phyloP scores from a whole-genome alignment of 1,140 invertebrate genomes.

The Neodiprion lecontei region DNA sequence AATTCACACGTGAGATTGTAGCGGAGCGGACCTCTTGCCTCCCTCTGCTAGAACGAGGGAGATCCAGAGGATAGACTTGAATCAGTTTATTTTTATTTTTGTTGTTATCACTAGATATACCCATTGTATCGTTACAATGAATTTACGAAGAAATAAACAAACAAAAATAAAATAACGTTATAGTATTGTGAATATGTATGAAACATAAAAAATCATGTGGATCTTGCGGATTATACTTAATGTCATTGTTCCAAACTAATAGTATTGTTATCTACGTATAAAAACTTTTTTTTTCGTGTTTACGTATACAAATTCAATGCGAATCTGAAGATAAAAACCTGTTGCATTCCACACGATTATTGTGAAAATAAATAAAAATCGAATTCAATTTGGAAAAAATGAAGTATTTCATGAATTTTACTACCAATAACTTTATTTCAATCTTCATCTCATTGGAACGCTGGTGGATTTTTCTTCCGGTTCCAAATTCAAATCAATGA shows the following conservation, averaged over 20 bases:
- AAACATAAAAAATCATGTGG: neutral
- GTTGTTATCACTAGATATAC: conserved; percentile 1
- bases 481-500: too few species aligned
- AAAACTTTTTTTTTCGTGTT: neutral
- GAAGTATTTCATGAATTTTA: too few species aligned
- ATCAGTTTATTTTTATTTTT: conserved; percentile 17
- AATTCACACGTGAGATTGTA: conserved; percentile 8
- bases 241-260: conserved; percentile 5
- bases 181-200: neutral
- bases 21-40: conserved; percentile 34
- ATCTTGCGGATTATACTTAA: neutral
- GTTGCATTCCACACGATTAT: conserved; percentile 16
- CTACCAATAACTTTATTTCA: too few species aligned
- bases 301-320: too few species aligned
- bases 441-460: too few species aligned
- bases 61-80: conserved; percentile 45
- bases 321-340: neutral
- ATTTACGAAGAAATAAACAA: neutral
- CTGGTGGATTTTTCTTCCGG: too few species aligned
- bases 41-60: conserved; percentile 46
- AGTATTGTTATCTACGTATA: neutral
- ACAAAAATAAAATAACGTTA: neutral
- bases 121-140: neutral
- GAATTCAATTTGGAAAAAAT: neutral
- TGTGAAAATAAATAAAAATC: neutral